Base-by-base conservation (phyloP, 2,113 vertebrate genomes). In the Lepisosteus oculatus region DNA sequence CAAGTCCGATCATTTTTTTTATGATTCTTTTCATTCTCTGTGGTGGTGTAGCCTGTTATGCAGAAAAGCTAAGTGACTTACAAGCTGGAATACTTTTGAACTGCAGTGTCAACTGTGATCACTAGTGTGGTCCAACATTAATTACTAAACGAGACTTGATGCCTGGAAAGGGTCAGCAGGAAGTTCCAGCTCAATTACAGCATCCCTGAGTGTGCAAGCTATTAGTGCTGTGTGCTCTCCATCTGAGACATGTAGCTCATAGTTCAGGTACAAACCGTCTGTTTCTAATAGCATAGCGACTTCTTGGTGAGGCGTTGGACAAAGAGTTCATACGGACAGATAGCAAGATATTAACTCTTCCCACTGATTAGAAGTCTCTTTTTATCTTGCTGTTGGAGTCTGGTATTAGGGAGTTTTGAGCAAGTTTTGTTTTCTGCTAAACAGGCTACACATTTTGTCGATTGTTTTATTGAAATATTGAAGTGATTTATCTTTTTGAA, bases 51-150 rank as follows among this genome's bases (percentile, higher is more conserved):
- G 42, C n/a, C 62, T 65, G 62, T 42, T 65, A 15, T 65, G 42
- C 29, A 65, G 29, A 42, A 65, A 65, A 29, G n/a, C 57, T 17
- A 29, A 65, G 42, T 29, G 62, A 65, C 81, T 47, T 85, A 84
- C 73, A 83, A 80, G 71, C 75, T 82, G 78, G 77, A 63, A 79
- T 73, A 74, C 86, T 81, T 29, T 81, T 81, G 82, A 80, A 87
- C 83, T 77, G 15, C 76, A 65, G 85, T 89, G 87, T 92, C 89
- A 90, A 74, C 68, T 88, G 78, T 79, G 81, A 91, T 90, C 85
- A 85, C 83, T 80, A 61, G 41, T 65, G 84, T 82, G 73, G 61
- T 72, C 70, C 8, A 0, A 77, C 61, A 41, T 42, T 57, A 67
- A 73, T 67, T 76, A 78, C 76, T 82, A 83, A 86, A 86, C 80